Conservation (phyloP, 2,113 vertebrate species). For the Oryzias curvinotus region DNA sequence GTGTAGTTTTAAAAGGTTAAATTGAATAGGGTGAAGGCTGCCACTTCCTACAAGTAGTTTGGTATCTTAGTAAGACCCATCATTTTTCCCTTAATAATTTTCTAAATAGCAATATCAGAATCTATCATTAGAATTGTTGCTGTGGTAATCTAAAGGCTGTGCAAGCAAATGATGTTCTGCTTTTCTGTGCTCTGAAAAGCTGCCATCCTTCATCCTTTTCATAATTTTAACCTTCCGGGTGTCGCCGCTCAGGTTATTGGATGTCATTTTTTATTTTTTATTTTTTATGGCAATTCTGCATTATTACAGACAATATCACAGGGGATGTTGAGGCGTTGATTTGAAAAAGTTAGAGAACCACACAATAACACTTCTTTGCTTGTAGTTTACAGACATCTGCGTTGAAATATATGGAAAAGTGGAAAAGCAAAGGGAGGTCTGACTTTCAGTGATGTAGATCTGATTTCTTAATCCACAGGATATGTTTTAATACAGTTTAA, state of each 20-base stretch:
- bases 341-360: slow-evolving; percentile 38
- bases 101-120: slow-evolving; percentile 1
- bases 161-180: slow-evolving; percentile 22
- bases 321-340: slow-evolving; percentile 37
- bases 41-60: slow-evolving; percentile 1
- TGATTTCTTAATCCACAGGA: too few relatives aligned
- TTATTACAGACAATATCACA: slow-evolving; percentile 50
- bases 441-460: too few relatives aligned
- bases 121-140: slow-evolving; percentile 51
- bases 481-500: too few relatives aligned
- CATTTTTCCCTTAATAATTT: not conserved
- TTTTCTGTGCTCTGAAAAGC: not conserved
- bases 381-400: not conserved
- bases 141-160: slow-evolving; percentile 35
- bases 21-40: slow-evolving; percentile 1
- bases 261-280: too few relatives aligned
- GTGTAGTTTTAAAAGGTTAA: slow-evolving; percentile 6
- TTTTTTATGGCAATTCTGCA: slow-evolving; percentile 30
- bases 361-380: slow-evolving; percentile 30
- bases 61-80: not conserved
- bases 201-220: slow-evolving; percentile 7
- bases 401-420: too few relatives aligned
- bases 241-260: not conserved
- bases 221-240: slow-evolving; percentile 43
- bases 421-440: too few relatives aligned